Evolutionary conservation across 2,888 invertebrate species (phyloP).

Genomic region (Clivina fossor): DNA sequence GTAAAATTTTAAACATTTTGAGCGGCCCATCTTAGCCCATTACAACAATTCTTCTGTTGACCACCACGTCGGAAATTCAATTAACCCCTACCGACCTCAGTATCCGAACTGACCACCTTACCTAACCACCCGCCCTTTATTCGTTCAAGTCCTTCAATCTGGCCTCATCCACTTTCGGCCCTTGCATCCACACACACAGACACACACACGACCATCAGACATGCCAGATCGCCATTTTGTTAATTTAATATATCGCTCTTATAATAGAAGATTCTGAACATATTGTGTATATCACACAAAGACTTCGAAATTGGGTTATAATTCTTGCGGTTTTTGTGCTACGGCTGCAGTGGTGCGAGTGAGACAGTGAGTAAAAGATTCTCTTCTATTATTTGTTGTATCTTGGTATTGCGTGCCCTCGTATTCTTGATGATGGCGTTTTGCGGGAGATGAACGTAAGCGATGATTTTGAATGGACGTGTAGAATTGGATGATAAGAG

Average conservation of each 20-base stretch:
- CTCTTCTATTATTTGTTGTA: slow-evolving; percentile 29
- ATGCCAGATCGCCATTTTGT: slow-evolving; percentile 44
- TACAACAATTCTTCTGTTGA: not conserved
- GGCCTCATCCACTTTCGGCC: slow-evolving; percentile 1
- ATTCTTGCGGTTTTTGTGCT: slow-evolving; percentile 35
- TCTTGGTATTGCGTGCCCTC: slow-evolving; percentile 23
- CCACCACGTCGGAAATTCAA: slow-evolving; percentile 31
- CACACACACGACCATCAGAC: slow-evolving; percentile 35
- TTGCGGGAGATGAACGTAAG: too few species aligned
- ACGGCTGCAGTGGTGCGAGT: slow-evolving; percentile 7
- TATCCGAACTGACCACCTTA: not conserved
- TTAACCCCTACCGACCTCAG: slow-evolving; percentile 23
- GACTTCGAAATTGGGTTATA: slow-evolving; percentile 41
- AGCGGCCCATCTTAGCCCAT: not conserved
- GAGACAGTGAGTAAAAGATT: slow-evolving; percentile 10
- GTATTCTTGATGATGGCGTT: too few species aligned
- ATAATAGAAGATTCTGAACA: slow-evolving; percentile 40
- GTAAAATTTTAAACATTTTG: slow-evolving; percentile 20
- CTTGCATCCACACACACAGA: not conserved
- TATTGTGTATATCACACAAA: slow-evolving; percentile 40
- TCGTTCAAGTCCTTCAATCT: not conserved
- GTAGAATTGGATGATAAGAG: too few species aligned
- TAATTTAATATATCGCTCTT: slow-evolving; percentile 43
- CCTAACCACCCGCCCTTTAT: too few species aligned
- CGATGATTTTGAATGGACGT: too few species aligned